Conservation (phyloP, 2,113 vertebrate genomes). For the Pristiophorus japonicus region DNA sequence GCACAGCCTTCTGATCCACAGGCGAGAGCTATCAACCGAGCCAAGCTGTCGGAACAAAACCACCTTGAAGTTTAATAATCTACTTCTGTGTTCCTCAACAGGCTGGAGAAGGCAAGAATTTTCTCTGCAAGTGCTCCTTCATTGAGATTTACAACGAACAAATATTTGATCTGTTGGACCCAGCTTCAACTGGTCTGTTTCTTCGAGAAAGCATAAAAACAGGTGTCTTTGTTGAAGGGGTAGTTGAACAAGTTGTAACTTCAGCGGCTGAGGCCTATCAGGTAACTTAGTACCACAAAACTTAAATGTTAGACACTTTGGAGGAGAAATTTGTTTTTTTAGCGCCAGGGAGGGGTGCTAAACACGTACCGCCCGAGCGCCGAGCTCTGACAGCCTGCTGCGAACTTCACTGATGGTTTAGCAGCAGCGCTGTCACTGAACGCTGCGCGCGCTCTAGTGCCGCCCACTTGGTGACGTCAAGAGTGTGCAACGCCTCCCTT, state of each 20-base stretch:
- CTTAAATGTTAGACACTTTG: neutral
- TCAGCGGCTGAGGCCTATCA: conserved; percentile 90
- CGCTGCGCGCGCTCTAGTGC: too few species aligned
- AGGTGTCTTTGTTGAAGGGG: conserved; percentile 87
- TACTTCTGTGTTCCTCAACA: conserved; percentile 46
- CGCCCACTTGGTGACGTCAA: too few species aligned
- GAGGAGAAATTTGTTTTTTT: too few species aligned
- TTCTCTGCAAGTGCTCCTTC: conserved; percentile 95
- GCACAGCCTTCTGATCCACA: too few species aligned
- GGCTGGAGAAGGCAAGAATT: conserved; percentile 76
- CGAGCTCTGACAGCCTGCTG: too few species aligned
- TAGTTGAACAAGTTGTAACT: conserved; percentile 78
- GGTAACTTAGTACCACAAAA: conserved; percentile 53
- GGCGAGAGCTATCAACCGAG: neutral
- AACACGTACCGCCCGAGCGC: too few species aligned
- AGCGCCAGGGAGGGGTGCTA: too few species aligned
- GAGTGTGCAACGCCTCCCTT: too few species aligned
- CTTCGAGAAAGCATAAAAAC: conserved; percentile 94
- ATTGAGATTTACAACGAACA: conserved; percentile 98
- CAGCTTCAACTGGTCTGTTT: conserved; percentile 80
- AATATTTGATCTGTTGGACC: conserved; percentile 88
- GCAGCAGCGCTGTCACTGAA: too few species aligned
- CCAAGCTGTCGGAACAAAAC: neutral
- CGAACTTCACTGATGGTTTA: too few species aligned
- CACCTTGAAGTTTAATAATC: neutral